These are phyloP conservation scores for Quadriops clusia DNA, from an alignment of 2,888 invertebrate species.

Conservation along the genomic window DNA sequence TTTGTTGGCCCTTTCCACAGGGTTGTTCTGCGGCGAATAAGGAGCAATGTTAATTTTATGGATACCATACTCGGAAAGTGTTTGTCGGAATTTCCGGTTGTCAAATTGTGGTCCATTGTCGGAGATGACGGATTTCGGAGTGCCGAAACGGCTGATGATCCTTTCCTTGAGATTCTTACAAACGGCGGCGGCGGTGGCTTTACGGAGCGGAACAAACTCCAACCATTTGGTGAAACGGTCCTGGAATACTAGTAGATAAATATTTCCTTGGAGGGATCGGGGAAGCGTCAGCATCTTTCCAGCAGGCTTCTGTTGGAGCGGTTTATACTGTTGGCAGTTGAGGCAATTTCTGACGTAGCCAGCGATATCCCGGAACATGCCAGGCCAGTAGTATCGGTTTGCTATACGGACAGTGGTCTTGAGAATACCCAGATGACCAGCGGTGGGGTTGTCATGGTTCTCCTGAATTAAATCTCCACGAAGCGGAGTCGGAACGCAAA, in stretches of 20 bases:
- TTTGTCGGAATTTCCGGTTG: background rate
- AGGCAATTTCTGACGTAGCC: constrained; percentile 16
- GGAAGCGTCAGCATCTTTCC: constrained; percentile 21
- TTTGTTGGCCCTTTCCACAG: constrained; percentile 20
- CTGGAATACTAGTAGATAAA: constrained; percentile 18
- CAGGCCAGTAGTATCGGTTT: constrained; percentile 15
- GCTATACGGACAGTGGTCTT: constrained; percentile 14
- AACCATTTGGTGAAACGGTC: constrained; percentile 23
- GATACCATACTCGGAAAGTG: background rate
- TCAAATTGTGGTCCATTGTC: constrained; percentile 5
- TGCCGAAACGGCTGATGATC: constrained; percentile 7
- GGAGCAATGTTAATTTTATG: constrained; percentile 16
- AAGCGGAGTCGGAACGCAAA: constrained; percentile 6
- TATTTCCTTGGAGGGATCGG: constrained; percentile 18
- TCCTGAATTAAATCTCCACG: constrained; percentile 6
- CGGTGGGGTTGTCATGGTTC: constrained; percentile 10
- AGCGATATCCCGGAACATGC: constrained; percentile 11
- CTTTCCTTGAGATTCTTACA: background rate
- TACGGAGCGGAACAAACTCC: constrained; percentile 16
- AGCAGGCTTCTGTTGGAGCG: constrained; percentile 13
- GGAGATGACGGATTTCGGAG: constrained; percentile 8
- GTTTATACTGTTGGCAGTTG: constrained; percentile 18
- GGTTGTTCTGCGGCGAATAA: constrained; percentile 21
- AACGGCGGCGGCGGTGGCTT: constrained; percentile 13
- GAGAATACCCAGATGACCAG: constrained; percentile 13